Evolutionary conservation across 2,888 invertebrate species (phyloP), one percentile per base, ranked within the genome.

Genomic region (Selenia dentaria): DNA sequence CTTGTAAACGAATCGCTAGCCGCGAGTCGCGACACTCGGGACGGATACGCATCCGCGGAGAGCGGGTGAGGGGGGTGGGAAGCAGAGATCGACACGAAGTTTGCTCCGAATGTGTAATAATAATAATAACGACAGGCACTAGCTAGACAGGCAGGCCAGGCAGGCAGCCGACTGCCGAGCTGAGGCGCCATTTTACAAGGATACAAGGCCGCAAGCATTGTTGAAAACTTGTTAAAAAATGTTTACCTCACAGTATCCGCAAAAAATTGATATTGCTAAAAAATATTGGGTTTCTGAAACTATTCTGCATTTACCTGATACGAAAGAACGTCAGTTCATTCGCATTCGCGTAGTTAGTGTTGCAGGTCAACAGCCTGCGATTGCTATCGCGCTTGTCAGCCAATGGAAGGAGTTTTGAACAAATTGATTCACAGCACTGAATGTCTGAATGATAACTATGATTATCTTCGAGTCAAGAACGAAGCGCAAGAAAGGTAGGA

Each of bases 31-130:
- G 87, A 89, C 87, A 86, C 83, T 86, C 87, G 84, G 85, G 89
- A 88, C 87, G 85, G 89, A 89, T 85, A 88, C 88, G 87, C 87
- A 88, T 88, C 87, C 84, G 85, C 84, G 87, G 84, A 80, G 84
- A 67, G 76, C 67, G 74, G 61, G 64, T 49, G 64, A 65, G 73
- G 62, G 72, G 71, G 67, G 74, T 64, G 76, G 76, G 75, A 84
- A 78, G 83, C 74, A 77, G 81, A 86, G 86, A 88, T 84, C 88
- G 87, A 85, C 88, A 87, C 84, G 89, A 89, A 89, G 87, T 87
- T 88, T 79, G 86, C 87, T 88, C 79, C 86, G 84, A 84, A 83
- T 83, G 85, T 80, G 85, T 83, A 87, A 84, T 88, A 87, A 87
- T 83, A 85, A 87, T 83, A 83, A 80, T 77, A 76, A 80, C 77